phyloP scores from a whole-genome alignment of 2,888 invertebrate species.

The Callyntrura guangdongensis region DNA sequence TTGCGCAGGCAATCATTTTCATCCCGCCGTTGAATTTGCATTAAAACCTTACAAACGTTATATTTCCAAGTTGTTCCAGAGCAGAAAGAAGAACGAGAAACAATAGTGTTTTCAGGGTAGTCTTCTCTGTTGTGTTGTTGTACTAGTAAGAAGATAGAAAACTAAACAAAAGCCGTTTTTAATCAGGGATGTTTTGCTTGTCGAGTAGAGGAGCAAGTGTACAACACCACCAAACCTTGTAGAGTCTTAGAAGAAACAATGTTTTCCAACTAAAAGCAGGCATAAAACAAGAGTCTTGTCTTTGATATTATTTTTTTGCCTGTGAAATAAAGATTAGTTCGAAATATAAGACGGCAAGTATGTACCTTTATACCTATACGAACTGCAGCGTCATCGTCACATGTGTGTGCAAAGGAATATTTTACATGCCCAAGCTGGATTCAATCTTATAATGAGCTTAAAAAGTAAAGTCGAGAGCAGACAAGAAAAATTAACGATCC shows the following conservation, averaged over 20 bases:
- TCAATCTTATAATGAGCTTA: slow-evolving; percentile 75
- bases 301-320: not conserved
- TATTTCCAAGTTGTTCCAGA: slow-evolving; percentile 25
- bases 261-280: slow-evolving; percentile 27
- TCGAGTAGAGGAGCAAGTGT: not conserved
- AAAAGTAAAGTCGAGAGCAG: slow-evolving; percentile 66
- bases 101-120: not conserved
- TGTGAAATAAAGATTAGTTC: slow-evolving; percentile 35
- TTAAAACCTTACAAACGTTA: slow-evolving; percentile 29
- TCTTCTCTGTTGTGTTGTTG: not conserved
- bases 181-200: slow-evolving; percentile 58
- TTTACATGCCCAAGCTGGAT: slow-evolving; percentile 53
- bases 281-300: slow-evolving; percentile 25
- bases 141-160: slow-evolving; percentile 5
- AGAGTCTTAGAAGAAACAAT: slow-evolving; percentile 10
- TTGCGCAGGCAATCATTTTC: slow-evolving; percentile 52
- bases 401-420: slow-evolving; percentile 6
- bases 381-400: not conserved
- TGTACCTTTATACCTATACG: not conserved
- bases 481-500: slow-evolving; percentile 77
- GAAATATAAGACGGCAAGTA: not conserved
- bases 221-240: slow-evolving; percentile 20
- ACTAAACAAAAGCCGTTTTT: slow-evolving; percentile 61
- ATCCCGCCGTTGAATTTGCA: slow-evolving; percentile 39
- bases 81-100: slow-evolving; percentile 17